These are phyloP conservation scores for Scatophagus argus DNA, from an alignment of 2,113 vertebrate species.

Conservation along the genomic window DNA sequence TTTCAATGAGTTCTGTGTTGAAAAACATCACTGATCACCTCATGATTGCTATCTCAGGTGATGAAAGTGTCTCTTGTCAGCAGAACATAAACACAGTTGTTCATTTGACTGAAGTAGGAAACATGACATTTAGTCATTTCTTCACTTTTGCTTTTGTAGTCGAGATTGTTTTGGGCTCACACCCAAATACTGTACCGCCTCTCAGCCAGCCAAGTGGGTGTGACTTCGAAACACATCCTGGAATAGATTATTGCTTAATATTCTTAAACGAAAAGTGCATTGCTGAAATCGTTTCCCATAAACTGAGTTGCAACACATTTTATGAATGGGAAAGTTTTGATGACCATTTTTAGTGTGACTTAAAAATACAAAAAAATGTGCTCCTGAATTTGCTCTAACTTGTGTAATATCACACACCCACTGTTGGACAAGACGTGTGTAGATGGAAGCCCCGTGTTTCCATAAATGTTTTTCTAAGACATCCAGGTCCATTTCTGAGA, in stretches of 20 bases:
- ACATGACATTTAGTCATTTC: background rate
- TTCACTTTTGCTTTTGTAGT: background rate
- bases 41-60: background rate
- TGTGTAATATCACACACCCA: background rate
- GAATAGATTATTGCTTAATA: constrained; percentile 59
- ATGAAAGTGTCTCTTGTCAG: background rate
- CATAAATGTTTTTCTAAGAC: too few relatives aligned
- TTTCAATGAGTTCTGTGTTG: background rate
- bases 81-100: background rate
- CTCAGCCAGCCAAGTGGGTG: constrained; percentile 32
- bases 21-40: background rate
- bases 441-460: too few relatives aligned
- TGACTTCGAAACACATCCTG: constrained; percentile 42
- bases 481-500: too few relatives aligned
- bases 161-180: background rate
- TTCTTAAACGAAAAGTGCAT: constrained; percentile 14
- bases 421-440: background rate
- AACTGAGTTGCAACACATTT: constrained; percentile 54
- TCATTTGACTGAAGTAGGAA: background rate
- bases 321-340: constrained; percentile 37
- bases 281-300: constrained; percentile 41
- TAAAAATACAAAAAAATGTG: constrained; percentile 19
- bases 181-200: background rate
- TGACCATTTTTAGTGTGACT: background rate
- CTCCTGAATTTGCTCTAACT: background rate